Conservation (phyloP, 2,113 vertebrate genomes). For the Ondatra zibethicus region DNA sequence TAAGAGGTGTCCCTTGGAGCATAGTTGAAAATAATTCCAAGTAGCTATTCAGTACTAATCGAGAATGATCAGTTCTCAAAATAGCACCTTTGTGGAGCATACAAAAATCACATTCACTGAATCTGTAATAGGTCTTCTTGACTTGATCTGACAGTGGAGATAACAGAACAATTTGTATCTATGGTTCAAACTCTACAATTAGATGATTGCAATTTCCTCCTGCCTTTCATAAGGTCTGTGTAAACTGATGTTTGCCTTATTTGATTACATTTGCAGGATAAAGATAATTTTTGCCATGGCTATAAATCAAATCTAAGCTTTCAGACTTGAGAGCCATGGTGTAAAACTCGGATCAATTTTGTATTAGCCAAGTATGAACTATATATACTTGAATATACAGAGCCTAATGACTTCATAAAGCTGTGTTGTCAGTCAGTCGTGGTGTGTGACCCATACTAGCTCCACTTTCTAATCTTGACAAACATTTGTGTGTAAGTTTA, state of each 20-base stretch:
- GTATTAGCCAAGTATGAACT: slow-evolving; percentile 72
- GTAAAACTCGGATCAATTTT: slow-evolving; percentile 80
- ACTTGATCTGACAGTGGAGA: slow-evolving; percentile 40
- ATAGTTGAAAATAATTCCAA: slow-evolving; percentile 72
- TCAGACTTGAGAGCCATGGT: slow-evolving; percentile 61
- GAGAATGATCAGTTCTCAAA: slow-evolving; percentile 54
- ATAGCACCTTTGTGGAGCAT: not conserved
- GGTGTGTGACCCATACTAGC: slow-evolving; percentile 57
- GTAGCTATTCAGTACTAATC: slow-evolving; percentile 22
- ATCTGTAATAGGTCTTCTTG: slow-evolving; percentile 45
- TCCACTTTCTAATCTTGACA: slow-evolving; percentile 57
- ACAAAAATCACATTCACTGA: slow-evolving; percentile 47
- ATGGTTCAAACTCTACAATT: slow-evolving; percentile 50
- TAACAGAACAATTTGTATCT: slow-evolving; percentile 64
- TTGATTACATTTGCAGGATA: slow-evolving; percentile 75
- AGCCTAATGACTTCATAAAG: slow-evolving; percentile 57
- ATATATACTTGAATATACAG: slow-evolving; percentile 63
- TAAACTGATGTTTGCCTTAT: slow-evolving; percentile 65
- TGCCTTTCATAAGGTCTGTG: slow-evolving; percentile 42
- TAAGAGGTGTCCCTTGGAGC: slow-evolving; percentile 50
- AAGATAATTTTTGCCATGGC: slow-evolving; percentile 70
- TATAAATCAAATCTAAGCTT: slow-evolving; percentile 74
- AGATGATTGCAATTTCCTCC: slow-evolving; percentile 58
- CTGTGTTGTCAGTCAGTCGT: not conserved
- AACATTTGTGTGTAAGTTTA: slow-evolving; percentile 68